phyloP scores from a whole-genome alignment of 2,113 vertebrate genomes.

The Alouatta palliata region DNA sequence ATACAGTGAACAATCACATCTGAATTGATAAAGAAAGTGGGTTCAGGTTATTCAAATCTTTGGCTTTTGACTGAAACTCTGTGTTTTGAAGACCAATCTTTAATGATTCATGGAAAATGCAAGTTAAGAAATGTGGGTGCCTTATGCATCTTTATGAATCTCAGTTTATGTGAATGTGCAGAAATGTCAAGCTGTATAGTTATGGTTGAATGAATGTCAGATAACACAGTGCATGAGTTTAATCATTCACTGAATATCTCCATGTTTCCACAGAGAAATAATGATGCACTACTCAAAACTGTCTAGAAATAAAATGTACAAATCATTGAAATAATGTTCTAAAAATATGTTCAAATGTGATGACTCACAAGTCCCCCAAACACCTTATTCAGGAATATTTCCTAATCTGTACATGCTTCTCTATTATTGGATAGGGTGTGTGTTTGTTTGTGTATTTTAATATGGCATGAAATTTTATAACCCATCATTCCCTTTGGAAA shows the following conservation, averaged over 20 bases:
- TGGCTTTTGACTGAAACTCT: background rate
- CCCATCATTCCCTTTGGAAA: constrained; percentile 1
- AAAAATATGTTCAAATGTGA: background rate
- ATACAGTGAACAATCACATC: background rate
- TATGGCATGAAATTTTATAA: constrained; percentile 46
- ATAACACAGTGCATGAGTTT: constrained; percentile 20
- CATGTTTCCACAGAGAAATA: constrained; percentile 42
- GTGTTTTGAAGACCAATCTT: background rate
- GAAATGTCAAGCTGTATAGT: constrained; percentile 10
- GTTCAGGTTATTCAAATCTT: background rate
- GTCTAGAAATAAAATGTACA: constrained; percentile 46
- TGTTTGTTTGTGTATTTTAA: constrained; percentile 47
- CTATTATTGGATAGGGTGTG: background rate
- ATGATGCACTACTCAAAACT: constrained; percentile 29
- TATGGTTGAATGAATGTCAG: constrained; percentile 11
- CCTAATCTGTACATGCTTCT: background rate
- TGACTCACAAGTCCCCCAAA: background rate
- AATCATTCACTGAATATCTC: background rate
- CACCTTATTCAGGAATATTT: constrained; percentile 45
- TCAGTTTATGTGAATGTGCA: constrained; percentile 28
- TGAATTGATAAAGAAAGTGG: background rate
- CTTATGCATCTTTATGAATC: constrained; percentile 10
- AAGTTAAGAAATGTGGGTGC: background rate
- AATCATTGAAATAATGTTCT: constrained; percentile 39
- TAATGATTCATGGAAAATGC: background rate